phyloP scores from a whole-genome alignment of 2,888 invertebrate species.

The Dynastes tityus region DNA sequence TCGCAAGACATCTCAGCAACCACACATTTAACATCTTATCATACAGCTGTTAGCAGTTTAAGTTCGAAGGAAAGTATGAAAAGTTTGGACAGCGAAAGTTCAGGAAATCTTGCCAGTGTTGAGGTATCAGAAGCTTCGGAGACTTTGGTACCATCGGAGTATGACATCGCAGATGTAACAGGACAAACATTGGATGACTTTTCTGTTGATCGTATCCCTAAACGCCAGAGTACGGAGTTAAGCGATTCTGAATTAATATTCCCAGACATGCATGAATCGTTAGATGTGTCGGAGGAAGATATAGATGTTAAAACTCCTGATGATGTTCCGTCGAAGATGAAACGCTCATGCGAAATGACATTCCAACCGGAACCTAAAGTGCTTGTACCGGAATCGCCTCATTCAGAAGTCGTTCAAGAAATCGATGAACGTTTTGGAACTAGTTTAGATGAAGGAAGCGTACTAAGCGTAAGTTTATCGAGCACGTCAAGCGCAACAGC shows the following conservation, averaged over 20 bases:
- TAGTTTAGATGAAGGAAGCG: slow-evolving; percentile 75
- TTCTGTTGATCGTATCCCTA: slow-evolving; percentile 57
- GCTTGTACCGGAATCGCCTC: slow-evolving; percentile 71
- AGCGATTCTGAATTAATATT: slow-evolving; percentile 63
- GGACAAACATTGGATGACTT: slow-evolving; percentile 73
- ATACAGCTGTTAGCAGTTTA: slow-evolving; percentile 89
- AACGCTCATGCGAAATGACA: slow-evolving; percentile 92
- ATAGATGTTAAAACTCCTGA: slow-evolving; percentile 69
- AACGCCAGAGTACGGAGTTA: slow-evolving; percentile 63
- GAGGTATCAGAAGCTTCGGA: slow-evolving; percentile 95
- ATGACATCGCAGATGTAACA: slow-evolving; percentile 84
- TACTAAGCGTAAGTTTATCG: slow-evolving; percentile 74
- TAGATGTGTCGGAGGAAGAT: slow-evolving; percentile 75
- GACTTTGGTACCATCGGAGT: slow-evolving; percentile 92
- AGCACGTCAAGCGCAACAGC: slow-evolving; percentile 73
- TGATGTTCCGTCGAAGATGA: slow-evolving; percentile 83
- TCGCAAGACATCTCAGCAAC: slow-evolving; percentile 84
- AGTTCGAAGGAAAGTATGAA: slow-evolving; percentile 93
- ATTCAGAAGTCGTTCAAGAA: slow-evolving; percentile 69
- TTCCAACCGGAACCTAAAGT: slow-evolving; percentile 79
- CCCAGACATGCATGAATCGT: slow-evolving; percentile 69
- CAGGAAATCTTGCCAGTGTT: slow-evolving; percentile 90
- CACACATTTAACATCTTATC: slow-evolving; percentile 85
- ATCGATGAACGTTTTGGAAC: slow-evolving; percentile 73
- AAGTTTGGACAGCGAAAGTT: slow-evolving; percentile 91